phyloP scores from a whole-genome alignment of 2,113 vertebrate genomes.

The Lepus timidus region DNA sequence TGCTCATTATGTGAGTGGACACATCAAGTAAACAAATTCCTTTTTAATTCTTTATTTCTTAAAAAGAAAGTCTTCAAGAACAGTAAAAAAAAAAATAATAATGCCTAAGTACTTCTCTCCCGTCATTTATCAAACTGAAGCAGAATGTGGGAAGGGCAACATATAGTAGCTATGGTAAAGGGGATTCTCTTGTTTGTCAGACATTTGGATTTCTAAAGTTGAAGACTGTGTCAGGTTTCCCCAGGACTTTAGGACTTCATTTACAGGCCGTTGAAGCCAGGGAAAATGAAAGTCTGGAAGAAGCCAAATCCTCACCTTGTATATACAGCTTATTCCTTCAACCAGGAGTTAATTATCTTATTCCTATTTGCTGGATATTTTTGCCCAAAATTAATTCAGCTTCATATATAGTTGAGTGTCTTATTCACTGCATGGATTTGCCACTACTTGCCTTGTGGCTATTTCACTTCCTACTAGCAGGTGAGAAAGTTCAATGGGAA shows the following conservation, averaged over 20 bases:
- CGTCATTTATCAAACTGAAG: conserved; percentile 43
- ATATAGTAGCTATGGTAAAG: background rate
- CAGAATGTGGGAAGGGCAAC: background rate
- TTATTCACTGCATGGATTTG: background rate
- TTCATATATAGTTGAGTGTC: background rate
- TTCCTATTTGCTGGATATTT: conserved; percentile 36
- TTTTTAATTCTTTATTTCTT: conserved; percentile 55
- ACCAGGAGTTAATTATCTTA: conserved; percentile 37
- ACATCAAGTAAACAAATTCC: conserved; percentile 69
- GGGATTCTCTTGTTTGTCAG: conserved; percentile 5
- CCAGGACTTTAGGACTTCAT: conserved; percentile 38
- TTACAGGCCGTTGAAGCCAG: conserved; percentile 35
- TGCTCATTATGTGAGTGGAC: conserved; percentile 48
- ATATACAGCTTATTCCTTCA: background rate
- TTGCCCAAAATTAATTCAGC: conserved; percentile 52
- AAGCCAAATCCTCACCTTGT: conserved; percentile 8
- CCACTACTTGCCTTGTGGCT: background rate
- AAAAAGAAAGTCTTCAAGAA: conserved; percentile 43
- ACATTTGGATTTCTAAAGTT: conserved; percentile 1
- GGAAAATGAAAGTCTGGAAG: conserved; percentile 28
- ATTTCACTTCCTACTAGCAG: conserved; percentile 19
- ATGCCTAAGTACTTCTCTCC: background rate
- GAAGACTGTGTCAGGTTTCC: conserved; percentile 50
- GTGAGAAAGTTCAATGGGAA: background rate
- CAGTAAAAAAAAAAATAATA: background rate